Conservation (phyloP, 2,888 invertebrate genomes). For the Metallyticus violacea region DNA sequence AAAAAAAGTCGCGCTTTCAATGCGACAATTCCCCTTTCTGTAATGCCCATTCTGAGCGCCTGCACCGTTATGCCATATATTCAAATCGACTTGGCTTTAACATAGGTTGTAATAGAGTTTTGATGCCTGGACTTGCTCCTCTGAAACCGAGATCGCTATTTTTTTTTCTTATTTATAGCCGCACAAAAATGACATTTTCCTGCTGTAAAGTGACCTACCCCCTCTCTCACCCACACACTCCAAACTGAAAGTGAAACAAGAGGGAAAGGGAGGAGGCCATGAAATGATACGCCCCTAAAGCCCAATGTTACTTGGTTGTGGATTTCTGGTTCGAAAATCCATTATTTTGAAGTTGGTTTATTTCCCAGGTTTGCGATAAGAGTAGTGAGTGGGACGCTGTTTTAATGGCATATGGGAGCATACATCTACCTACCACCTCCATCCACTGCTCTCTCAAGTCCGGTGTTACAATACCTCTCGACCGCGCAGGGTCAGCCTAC, state of each 20-base stretch:
- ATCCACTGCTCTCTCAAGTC: background rate
- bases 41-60: background rate
- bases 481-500: background rate
- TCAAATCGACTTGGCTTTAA: conserved; percentile 8
- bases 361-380: conserved; percentile 7
- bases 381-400: background rate
- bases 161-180: conserved; percentile 29
- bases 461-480: background rate
- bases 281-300: conserved; percentile 1
- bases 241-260: background rate
- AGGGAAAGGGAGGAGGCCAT: background rate
- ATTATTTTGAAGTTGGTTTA: conserved; percentile 18
- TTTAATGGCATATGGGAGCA: background rate
- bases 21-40: background rate
- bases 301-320: background rate
- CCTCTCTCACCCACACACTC: background rate
- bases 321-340: conserved; percentile 17
- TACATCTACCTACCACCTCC: background rate
- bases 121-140: background rate
- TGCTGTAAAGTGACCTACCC: conserved; percentile 3
- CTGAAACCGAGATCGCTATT: conserved; percentile 6
- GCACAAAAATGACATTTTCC: conserved; percentile 30
- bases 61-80: background rate
- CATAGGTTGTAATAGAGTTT: conserved; percentile 12
- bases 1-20: background rate